Conservation (phyloP, 2,113 vertebrate genomes). For the Phyllostomus discolor region DNA sequence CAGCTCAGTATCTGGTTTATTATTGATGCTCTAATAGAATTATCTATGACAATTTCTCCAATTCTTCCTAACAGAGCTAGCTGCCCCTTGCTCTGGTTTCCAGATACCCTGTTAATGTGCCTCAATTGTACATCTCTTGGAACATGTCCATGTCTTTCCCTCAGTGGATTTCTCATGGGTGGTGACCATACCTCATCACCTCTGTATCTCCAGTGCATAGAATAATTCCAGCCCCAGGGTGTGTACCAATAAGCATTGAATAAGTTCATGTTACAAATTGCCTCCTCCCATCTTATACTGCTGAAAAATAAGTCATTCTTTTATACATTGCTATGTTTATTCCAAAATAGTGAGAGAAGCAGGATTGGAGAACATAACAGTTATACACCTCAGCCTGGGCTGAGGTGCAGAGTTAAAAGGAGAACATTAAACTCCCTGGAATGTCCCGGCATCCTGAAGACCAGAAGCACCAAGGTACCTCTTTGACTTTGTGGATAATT, state of each 20-base stretch:
- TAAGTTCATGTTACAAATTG: background rate
- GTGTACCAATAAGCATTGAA: background rate
- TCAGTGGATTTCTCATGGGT: background rate
- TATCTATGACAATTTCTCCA: background rate
- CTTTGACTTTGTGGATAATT: background rate
- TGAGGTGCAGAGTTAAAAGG: background rate
- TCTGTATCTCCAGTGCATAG: background rate
- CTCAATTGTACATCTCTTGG: background rate
- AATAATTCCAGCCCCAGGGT: background rate
- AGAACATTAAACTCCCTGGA: background rate
- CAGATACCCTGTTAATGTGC: background rate
- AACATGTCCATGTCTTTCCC: background rate
- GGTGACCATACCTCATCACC: background rate
- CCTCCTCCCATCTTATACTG: background rate
- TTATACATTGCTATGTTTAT: background rate
- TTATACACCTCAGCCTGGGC: background rate
- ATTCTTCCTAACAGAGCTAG: background rate
- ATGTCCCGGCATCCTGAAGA: constrained; percentile 14
- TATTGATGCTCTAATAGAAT: too few species aligned
- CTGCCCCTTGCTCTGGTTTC: background rate
- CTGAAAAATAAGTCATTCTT: background rate
- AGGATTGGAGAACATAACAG: background rate
- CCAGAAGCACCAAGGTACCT: background rate
- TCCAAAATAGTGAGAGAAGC: background rate
- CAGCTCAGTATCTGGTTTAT: background rate